phyloP scores from a whole-genome alignment of 2,113 vertebrate species.

The Heterocephalus glaber region DNA sequence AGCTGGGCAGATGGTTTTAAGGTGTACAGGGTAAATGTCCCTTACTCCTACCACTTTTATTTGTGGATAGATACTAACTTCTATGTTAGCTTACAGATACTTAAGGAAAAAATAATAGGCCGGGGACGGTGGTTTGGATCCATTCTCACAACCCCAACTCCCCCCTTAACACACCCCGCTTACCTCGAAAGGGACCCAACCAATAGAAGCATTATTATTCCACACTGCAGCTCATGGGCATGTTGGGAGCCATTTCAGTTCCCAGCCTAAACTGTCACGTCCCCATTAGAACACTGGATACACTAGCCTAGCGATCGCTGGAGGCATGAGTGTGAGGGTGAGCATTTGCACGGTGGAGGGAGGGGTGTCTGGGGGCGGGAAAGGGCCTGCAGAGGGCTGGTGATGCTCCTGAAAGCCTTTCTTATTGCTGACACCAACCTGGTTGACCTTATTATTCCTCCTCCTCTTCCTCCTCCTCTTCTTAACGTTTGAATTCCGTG shows the following conservation, averaged over 20 bases:
- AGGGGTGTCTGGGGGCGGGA: neutral
- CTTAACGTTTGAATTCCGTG: conserved; percentile 44
- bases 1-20: conserved; percentile 68
- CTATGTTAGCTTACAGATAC: neutral
- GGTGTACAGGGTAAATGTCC: conserved; percentile 37
- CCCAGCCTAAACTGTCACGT: conserved; percentile 9
- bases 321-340: neutral
- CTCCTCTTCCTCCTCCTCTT: neutral
- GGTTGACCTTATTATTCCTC: neutral
- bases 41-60: conserved; percentile 33
- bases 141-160: conserved; percentile 10
- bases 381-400: neutral
- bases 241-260: neutral
- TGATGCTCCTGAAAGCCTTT: neutral
- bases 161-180: conserved; percentile 62
- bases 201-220: conserved; percentile 18
- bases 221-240: neutral
- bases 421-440: neutral
- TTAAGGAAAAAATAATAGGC: conserved; percentile 22
- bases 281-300: neutral
- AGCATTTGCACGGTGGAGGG: neutral
- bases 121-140: neutral
- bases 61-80: conserved; percentile 5
- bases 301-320: neutral
- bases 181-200: conserved; percentile 71